Evolutionary conservation across 2,113 vertebrate genomes (phyloP).

Genomic region (Actenoides hombroni): DNA sequence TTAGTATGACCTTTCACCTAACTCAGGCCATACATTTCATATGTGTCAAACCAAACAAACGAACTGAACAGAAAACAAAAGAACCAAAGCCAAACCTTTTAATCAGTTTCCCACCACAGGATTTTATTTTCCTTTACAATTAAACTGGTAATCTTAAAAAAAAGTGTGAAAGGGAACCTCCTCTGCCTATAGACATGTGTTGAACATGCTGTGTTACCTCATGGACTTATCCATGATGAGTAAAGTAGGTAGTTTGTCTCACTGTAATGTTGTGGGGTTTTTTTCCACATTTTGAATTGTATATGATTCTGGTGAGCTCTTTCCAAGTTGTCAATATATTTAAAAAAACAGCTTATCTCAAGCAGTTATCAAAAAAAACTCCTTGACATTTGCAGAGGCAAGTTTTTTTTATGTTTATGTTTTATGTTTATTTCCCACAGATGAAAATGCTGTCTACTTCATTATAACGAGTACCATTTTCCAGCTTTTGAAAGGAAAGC

Average conservation of each 20-base stretch:
- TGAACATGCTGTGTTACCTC: background rate
- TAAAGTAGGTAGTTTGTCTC: background rate
- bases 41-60: background rate
- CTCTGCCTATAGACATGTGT: background rate
- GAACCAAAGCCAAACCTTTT: background rate
- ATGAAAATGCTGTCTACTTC: background rate
- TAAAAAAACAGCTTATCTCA: conserved; percentile 4
- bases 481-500: background rate
- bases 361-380: background rate
- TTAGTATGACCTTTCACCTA: background rate
- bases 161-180: background rate
- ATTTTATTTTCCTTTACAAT: background rate
- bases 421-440: background rate
- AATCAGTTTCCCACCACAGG: background rate
- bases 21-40: background rate
- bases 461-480: background rate
- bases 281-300: background rate
- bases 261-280: background rate
- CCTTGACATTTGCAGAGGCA: background rate
- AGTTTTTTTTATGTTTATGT: background rate
- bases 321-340: background rate
- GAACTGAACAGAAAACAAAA: background rate
- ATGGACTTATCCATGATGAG: background rate
- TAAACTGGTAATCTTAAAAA: background rate
- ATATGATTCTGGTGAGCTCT: background rate